Percentiles rank a stretch among this genome's conserved stretches.
Evolutionary conservation across 2,797 vertebrate species (phyloP).

Genomic region (Tragelaphus eurycerus): DNA sequence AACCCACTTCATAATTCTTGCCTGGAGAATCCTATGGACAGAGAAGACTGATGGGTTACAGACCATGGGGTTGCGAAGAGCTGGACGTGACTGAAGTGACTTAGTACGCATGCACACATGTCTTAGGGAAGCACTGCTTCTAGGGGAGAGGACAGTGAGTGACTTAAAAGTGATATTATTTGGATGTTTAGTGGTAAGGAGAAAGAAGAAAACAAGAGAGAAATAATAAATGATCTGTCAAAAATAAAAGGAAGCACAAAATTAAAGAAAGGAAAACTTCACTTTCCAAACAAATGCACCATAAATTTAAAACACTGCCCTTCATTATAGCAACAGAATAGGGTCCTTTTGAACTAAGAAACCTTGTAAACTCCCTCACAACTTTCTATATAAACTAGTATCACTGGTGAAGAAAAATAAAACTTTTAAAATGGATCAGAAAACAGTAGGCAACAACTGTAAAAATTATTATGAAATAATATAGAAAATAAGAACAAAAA

Average conservation of each 20-base stretch:
- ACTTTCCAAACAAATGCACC: not conserved
- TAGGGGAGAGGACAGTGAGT: not conserved
- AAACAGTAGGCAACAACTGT: not conserved
- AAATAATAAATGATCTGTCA: not conserved
- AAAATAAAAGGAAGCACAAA: not conserved
- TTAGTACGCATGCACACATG: not conserved
- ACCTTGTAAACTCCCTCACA: not conserved
- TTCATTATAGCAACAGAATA: conserved; percentile 7
- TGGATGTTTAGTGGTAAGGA: not conserved
- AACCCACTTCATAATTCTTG: not conserved
- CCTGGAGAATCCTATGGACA: not conserved
- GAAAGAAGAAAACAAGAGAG: not conserved
- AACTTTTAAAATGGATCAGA: not conserved
- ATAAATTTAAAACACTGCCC: not conserved
- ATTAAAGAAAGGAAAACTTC: not conserved
- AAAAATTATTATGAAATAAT: not conserved
- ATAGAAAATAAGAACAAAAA: not conserved
- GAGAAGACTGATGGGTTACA: not conserved
- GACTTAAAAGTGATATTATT: not conserved
- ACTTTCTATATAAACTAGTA: conserved; percentile 4
- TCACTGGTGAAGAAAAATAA: not conserved
- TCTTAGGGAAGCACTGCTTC: not conserved
- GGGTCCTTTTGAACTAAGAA: not conserved
- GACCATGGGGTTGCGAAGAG: not conserved
- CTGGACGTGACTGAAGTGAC: not conserved